phyloP scores from a whole-genome alignment of 2,113 vertebrate genomes.

The Taxidea taxus region DNA sequence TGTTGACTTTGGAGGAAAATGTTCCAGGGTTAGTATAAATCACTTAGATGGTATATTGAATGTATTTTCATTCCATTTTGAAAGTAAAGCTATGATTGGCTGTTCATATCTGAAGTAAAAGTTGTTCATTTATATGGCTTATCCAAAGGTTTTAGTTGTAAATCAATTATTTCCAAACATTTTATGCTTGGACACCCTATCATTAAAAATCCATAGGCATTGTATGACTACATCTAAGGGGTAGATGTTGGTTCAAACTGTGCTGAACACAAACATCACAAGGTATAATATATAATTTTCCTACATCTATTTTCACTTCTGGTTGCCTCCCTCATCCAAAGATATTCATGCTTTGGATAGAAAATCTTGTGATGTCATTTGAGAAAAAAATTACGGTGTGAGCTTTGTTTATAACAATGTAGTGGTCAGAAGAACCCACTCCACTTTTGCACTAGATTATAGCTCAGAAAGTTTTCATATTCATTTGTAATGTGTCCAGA shows the following conservation, averaged over 20 bases:
- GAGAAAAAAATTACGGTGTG: conserved; percentile 71
- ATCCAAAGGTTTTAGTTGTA: neutral
- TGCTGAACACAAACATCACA: conserved; percentile 67
- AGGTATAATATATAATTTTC: conserved; percentile 69
- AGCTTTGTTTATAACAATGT: conserved; percentile 70
- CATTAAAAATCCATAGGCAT: conserved; percentile 49
- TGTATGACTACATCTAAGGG: conserved; percentile 31
- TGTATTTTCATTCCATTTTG: neutral
- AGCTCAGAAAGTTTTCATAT: neutral
- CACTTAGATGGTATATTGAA: neutral
- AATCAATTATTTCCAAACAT: conserved; percentile 36
- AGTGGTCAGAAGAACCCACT: conserved; percentile 65
- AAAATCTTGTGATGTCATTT: conserved; percentile 74
- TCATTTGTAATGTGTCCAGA: neutral
- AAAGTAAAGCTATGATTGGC: neutral
- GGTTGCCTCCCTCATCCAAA: conserved; percentile 68
- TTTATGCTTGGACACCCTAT: neutral
- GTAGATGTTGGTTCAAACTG: conserved; percentile 63
- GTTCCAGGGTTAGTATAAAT: neutral
- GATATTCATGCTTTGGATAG: conserved; percentile 65
- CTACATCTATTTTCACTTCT: conserved; percentile 72
- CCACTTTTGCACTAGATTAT: conserved; percentile 34
- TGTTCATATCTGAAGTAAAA: neutral
- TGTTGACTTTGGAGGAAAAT: neutral
- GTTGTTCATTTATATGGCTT: neutral